A percentile compares a stretch with the other conserved stretches of the same genome.
These are phyloP conservation scores for Rutilus rutilus DNA, from an alignment of 2,113 vertebrate genomes.

Conservation along the genomic window DNA sequence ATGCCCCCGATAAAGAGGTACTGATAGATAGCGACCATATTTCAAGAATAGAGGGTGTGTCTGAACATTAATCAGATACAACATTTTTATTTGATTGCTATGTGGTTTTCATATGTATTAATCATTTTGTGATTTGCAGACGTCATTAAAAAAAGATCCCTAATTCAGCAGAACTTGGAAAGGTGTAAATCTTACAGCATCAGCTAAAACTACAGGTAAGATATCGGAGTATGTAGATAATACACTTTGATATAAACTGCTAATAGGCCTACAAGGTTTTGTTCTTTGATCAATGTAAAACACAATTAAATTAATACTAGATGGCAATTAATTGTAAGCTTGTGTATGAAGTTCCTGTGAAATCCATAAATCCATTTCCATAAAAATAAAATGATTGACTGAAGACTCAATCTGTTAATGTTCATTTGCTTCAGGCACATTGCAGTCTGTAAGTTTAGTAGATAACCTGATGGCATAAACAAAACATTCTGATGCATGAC, in stretches of 20 bases:
- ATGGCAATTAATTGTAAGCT: not conserved
- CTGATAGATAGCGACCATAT: no score
- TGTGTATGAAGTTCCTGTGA: not conserved
- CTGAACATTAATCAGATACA: not conserved
- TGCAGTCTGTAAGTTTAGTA: conserved; percentile 27
- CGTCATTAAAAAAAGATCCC: not conserved
- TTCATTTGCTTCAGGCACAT: conserved; percentile 42
- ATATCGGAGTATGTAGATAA: not conserved
- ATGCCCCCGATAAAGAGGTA: no score
- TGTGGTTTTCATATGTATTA: not conserved
- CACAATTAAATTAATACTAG: not conserved
- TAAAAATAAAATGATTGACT: conserved; percentile 6
- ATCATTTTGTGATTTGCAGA: not conserved
- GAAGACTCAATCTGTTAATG: conserved; percentile 33
- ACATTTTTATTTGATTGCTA: not conserved
- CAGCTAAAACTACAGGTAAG: not conserved
- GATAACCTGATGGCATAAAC: conserved; percentile 21
- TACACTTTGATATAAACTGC: not conserved
- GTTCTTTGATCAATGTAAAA: not conserved
- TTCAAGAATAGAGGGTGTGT: not conserved
- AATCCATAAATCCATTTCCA: not conserved
- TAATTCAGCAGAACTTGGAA: no score
- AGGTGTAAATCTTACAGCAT: not conserved
- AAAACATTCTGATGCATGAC: conserved; percentile 30
- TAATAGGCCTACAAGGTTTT: not conserved